A percentile compares a stretch with the other conserved stretches of the same genome.
phyloP scores from a whole-genome alignment of 35 echinoderm and acorn worm species.

The Apostichopus californicus region DNA sequence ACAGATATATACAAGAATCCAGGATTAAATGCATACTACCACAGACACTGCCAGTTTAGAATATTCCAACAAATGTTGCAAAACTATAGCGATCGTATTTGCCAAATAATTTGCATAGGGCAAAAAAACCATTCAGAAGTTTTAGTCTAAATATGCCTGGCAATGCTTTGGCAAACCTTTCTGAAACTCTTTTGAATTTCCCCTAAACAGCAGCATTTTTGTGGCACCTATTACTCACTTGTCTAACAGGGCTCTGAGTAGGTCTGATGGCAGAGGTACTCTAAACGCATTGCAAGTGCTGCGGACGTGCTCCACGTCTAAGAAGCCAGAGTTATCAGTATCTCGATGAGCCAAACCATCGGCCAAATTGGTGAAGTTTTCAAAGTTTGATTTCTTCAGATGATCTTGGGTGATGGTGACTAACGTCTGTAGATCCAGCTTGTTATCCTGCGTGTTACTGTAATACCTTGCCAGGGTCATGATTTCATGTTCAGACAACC shows the following conservation, averaged over 20 bases:
- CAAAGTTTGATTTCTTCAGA: conserved; percentile 90
- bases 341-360: conserved; percentile 83
- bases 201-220: too few species aligned
- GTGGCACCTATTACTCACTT: conserved; percentile 57
- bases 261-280: conserved; percentile 84
- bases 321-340: conserved; percentile 90
- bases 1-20: too few species aligned
- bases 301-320: conserved; percentile 82
- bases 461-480: conserved; percentile 86
- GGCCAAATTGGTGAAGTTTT: conserved; percentile 87
- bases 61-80: too few species aligned
- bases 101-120: too few species aligned
- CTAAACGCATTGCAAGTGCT: conserved; percentile 93
- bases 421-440: conserved; percentile 71
- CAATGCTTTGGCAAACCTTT: too few species aligned
- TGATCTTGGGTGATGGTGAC: conserved; percentile 93
- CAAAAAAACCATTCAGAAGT: too few species aligned
- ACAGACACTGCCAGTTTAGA: too few species aligned
- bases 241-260: conserved; percentile 71
- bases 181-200: too few species aligned
- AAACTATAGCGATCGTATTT: too few species aligned
- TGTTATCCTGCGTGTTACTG: conserved; percentile 92
- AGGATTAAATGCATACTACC: too few species aligned
- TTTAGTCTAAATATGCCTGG: too few species aligned
- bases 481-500: conserved; percentile 89